A percentile compares a stretch with the other conserved stretches of the same genome.
phyloP scores from a whole-genome alignment of 2,888 invertebrate genomes.

The Folsomia manolachei region DNA sequence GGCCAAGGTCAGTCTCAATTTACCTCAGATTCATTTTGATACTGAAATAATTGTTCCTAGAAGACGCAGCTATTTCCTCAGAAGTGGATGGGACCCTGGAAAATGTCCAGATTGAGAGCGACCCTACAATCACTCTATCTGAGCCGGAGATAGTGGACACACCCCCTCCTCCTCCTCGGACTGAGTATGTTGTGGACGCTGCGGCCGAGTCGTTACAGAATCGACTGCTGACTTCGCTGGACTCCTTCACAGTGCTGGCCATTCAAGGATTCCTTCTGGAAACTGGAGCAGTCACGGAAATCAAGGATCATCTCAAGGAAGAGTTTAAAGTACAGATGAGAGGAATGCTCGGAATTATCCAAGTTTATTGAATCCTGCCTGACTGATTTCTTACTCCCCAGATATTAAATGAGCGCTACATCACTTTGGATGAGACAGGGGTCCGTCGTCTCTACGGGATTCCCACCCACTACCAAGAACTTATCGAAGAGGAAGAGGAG shows the following conservation, averaged over 20 bases:
- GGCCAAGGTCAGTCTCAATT: too few relatives aligned
- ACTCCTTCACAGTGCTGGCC: conserved; percentile 40
- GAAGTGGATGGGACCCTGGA: too few relatives aligned
- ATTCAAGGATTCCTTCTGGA: conserved; percentile 47
- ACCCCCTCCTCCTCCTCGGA: neutral
- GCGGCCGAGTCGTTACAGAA: neutral
- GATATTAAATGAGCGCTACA: conserved; percentile 45
- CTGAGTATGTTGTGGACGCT: neutral
- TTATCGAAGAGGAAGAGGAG: neutral
- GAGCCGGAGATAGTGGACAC: too few relatives aligned
- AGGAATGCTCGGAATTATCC: too few relatives aligned
- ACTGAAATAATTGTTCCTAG: too few relatives aligned
- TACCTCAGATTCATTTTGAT: too few relatives aligned
- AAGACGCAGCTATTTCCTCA: too few relatives aligned
- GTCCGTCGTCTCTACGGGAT: conserved; percentile 45
- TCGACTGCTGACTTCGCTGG: conserved; percentile 33
- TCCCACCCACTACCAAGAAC: conserved; percentile 42
- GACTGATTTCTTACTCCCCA: neutral
- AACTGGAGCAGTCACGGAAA: conserved; percentile 49
- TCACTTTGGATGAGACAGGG: conserved; percentile 39
- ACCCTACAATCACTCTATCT: too few relatives aligned
- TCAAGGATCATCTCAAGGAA: conserved; percentile 41
- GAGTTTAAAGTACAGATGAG: conserved; percentile 48
- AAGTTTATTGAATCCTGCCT: too few relatives aligned
- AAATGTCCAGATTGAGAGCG: too few relatives aligned